These are phyloP conservation scores for Fregetta grallaria DNA, from an alignment of 2,113 vertebrate genomes.

Conservation along the genomic window DNA sequence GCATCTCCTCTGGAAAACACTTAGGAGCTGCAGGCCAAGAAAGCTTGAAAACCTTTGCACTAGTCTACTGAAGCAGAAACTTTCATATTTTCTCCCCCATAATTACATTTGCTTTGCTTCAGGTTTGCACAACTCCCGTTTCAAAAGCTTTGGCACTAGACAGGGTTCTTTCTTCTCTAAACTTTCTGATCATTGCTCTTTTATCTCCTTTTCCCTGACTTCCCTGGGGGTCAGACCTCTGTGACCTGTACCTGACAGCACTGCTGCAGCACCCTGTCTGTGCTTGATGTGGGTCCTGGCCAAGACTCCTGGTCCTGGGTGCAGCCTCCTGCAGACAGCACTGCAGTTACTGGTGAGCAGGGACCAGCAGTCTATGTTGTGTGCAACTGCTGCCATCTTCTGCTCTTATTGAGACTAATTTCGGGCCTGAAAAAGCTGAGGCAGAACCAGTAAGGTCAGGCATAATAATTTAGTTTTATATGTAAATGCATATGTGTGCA, in stretches of 20 bases:
- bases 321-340: background rate
- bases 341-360: accelerated
- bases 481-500: accelerated
- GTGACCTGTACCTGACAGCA: background rate
- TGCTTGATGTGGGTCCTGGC: background rate
- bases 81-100: background rate
- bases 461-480: background rate
- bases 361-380: accelerated
- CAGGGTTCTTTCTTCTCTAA: background rate
- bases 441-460: no score
- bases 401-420: background rate
- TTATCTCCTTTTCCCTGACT: background rate
- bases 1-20: background rate
- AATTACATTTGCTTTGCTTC: background rate
- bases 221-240: background rate
- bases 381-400: conserved; percentile 42
- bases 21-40: background rate
- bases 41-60: background rate
- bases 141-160: background rate
- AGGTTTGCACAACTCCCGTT: background rate
- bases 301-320: background rate
- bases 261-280: background rate
- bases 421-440: background rate
- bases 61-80: background rate
- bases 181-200: background rate